These are phyloP conservation scores for Alcedo quadribrachys DNA, from an alignment of 2,797 vertebrate genomes.

Conservation along the genomic window DNA sequence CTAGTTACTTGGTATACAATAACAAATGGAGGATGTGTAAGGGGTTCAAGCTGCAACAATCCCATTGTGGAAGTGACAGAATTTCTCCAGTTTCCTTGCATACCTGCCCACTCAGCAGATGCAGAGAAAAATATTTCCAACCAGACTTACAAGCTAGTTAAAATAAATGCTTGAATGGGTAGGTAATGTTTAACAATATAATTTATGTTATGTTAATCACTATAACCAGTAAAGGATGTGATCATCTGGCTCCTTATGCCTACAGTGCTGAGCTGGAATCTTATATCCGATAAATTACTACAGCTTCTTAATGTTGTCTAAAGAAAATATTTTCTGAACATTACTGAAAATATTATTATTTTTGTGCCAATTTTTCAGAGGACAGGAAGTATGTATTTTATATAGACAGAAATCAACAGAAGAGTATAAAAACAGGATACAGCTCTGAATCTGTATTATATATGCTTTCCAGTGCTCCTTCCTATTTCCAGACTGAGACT, in stretches of 20 bases:
- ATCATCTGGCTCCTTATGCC: not conserved
- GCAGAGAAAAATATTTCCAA: not conserved
- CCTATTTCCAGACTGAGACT: not conserved
- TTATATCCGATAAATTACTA: not conserved
- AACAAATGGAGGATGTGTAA: not conserved
- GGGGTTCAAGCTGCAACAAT: not conserved
- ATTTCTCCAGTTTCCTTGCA: not conserved
- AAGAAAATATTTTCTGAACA: not conserved
- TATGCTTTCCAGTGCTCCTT: not conserved
- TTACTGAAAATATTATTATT: not conserved
- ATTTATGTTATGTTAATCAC: not conserved
- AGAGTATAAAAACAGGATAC: not conserved
- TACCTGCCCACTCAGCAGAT: not conserved
- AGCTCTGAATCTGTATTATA: not conserved
- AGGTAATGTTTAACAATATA: constrained; percentile 23
- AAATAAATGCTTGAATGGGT: constrained; percentile 1
- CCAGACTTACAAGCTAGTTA: not conserved
- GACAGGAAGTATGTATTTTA: not conserved
- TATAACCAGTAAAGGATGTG: not conserved
- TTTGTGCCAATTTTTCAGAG: not conserved
- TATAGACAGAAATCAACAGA: not conserved
- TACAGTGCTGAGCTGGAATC: not conserved
- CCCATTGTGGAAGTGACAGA: not conserved
- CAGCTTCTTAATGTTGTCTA: not conserved
- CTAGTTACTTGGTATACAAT: not conserved